Evolutionary conservation across 2,888 invertebrate genomes (phyloP).

Genomic region (Napeogenes inachia): DNA sequence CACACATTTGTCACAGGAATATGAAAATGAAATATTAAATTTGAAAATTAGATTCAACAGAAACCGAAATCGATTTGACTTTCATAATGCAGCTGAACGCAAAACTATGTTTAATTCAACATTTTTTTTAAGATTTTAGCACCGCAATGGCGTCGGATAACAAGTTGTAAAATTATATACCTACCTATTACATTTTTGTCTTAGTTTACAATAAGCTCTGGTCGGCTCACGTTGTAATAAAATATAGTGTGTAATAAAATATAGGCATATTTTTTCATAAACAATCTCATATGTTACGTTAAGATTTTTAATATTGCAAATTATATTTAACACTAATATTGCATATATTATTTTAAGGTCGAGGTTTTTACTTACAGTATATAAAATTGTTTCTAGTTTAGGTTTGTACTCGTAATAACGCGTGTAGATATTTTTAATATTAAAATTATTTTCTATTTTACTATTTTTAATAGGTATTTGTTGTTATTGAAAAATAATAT

Average conservation of each 20-base stretch:
- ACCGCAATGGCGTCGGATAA: slow-evolving; percentile 4
- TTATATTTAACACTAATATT: too few species aligned
- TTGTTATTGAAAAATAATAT: too few species aligned
- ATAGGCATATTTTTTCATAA: background rate
- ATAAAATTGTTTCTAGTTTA: too few species aligned
- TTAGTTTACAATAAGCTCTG: slow-evolving; percentile 38
- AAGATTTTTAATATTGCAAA: too few species aligned
- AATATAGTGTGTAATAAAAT: slow-evolving; percentile 10
- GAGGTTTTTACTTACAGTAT: too few species aligned
- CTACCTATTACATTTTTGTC: slow-evolving; percentile 24
- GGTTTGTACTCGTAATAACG: too few species aligned
- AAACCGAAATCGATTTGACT: slow-evolving; percentile 12
- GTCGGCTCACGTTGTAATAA: slow-evolving; percentile 23
- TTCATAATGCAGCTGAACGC: slow-evolving; percentile 14
- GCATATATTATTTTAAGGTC: too few species aligned
- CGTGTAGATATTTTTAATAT: too few species aligned
- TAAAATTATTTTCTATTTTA: too few species aligned
- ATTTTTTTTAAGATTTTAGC: slow-evolving; percentile 40
- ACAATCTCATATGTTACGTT: too few species aligned
- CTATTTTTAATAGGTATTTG: too few species aligned
- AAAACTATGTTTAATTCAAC: slow-evolving; percentile 44
- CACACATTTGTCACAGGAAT: too few species aligned
- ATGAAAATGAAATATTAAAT: background rate
- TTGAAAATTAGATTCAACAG: background rate
- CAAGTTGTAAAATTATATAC: background rate